phyloP scores from a whole-genome alignment of 2,797 vertebrate genomes.

The Pangasius larnaudii region DNA sequence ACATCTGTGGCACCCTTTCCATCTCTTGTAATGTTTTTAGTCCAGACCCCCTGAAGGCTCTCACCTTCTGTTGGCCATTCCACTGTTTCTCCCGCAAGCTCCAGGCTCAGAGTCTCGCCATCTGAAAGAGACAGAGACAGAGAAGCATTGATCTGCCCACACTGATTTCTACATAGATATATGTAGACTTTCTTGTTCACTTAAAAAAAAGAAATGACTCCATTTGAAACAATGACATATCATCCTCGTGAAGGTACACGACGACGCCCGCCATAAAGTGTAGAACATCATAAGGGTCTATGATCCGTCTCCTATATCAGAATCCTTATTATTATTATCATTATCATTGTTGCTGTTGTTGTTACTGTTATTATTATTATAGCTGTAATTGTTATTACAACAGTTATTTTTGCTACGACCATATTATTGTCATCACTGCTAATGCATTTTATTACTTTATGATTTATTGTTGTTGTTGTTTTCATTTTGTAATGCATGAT shows the following conservation, averaged over 20 bases:
- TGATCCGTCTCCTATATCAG: not conserved
- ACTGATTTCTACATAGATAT: not conserved
- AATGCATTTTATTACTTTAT: not conserved
- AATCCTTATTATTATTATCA: not conserved
- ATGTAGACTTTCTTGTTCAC: not conserved
- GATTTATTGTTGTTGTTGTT: not conserved
- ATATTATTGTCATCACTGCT: not conserved
- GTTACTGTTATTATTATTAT: too few relatives aligned
- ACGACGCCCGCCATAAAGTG: not conserved
- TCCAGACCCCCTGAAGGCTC: not conserved
- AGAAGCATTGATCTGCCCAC: not conserved
- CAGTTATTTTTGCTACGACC: not conserved
- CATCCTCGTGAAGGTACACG: too few relatives aligned
- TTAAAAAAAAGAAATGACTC: not conserved
- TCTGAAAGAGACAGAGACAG: constrained; percentile 2
- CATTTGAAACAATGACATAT: not conserved
- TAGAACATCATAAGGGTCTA: not conserved
- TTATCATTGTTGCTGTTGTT: not conserved
- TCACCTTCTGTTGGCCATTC: not conserved
- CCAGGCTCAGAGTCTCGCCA: not conserved
- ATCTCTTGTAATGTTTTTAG: constrained; percentile 10
- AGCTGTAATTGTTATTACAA: not conserved
- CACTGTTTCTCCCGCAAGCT: not conserved
- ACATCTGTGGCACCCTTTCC: constrained; percentile 19
- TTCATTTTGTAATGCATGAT: not conserved